Base-by-base conservation (phyloP, 2,888 invertebrate species). In the Nomada fabriciana region DNA sequence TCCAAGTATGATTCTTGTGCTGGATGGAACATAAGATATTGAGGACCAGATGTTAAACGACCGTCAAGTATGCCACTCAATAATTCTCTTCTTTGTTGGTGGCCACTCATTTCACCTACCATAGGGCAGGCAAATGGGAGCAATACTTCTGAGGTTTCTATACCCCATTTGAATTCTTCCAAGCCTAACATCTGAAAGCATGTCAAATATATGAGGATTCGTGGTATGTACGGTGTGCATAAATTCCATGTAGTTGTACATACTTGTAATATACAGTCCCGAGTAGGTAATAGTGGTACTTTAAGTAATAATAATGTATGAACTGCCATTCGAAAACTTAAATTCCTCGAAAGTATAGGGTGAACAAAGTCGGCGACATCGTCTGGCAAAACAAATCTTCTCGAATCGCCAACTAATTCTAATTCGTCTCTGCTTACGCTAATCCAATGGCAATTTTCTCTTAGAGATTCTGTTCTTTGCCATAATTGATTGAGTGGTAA, bases 401-500 rank as follows among this genome's bases (percentile, higher is more conserved):
- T 96, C 81, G 96, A 95, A 94, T 96, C 96, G 88, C 95, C 94
- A 90, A 95, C 94, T 43, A 94, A 89, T 85, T 94, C 94, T n/a
- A 94, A 91, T 53, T 93, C 90, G 60, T 94, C 94, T 47, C 92
- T 93, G 25, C 94, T 94, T 11, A 93, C 90, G 1, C 96, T 96
- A 53, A 96, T 94, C 95, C 97, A 97, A 93, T 96, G 96, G 88
- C 95, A 96, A 23, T 96, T 95, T 89, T 96, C 96, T n/a, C 97
- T 95, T 73, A 97, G 94, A 15, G 96, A 96, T 94, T 97, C 97
- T 79, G 96, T 95, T 81, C 97, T 95, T 86, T 96, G 94, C 97
- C 97, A 97, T 84, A 97, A 94, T 86, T 96, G 96, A 91, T 96
- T 95, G 90, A 96, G 94, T 42, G 97, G 97, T 91, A 98, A 94